These are phyloP conservation scores for Glandiceps talaboti DNA, from an alignment of 53 echinoderm and acorn worm species.

Conservation along the genomic window DNA sequence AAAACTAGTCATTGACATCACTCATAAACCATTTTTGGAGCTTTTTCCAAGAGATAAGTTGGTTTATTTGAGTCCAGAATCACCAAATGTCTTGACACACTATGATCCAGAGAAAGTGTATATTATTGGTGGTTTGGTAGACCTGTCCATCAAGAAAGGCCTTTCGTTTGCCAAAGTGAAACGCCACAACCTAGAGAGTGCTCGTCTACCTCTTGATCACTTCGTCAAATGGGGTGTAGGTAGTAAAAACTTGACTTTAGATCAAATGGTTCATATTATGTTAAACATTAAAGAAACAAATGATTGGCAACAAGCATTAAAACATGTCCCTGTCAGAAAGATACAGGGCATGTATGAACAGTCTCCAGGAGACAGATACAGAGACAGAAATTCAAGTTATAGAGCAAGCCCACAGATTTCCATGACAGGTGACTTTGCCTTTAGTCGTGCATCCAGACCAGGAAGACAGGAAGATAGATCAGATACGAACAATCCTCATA, in stretches of 20 bases:
- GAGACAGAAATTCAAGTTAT: too few relatives aligned
- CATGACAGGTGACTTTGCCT: neutral
- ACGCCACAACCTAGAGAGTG: conserved; percentile 43
- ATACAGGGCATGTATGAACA: conserved; percentile 34
- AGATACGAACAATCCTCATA: neutral
- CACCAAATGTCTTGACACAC: conserved; percentile 50
- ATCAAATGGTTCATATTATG: conserved; percentile 68
- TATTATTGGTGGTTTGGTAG: conserved; percentile 77
- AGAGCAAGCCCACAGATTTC: neutral
- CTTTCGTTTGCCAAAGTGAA: conserved; percentile 68
- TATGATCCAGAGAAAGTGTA: conserved; percentile 60
- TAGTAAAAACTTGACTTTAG: conserved; percentile 74
- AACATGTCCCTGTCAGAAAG: conserved; percentile 76
- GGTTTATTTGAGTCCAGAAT: conserved; percentile 76
- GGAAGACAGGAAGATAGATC: neutral
- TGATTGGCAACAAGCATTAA: conserved; percentile 64
- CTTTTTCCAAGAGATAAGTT: conserved; percentile 56
- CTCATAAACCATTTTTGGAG: conserved; percentile 45
- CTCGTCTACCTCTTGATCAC: conserved; percentile 63
- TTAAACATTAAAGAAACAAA: conserved; percentile 37
- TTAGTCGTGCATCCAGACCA: neutral
- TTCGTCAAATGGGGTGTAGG: conserved; percentile 56
- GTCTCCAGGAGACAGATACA: neutral
- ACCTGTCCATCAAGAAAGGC: conserved; percentile 37
- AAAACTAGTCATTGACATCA: conserved; percentile 45